These are phyloP conservation scores for Zoanthus sansibaricus DNA, from an alignment of 92 coral and sea anemone species.

Conservation along the genomic window DNA sequence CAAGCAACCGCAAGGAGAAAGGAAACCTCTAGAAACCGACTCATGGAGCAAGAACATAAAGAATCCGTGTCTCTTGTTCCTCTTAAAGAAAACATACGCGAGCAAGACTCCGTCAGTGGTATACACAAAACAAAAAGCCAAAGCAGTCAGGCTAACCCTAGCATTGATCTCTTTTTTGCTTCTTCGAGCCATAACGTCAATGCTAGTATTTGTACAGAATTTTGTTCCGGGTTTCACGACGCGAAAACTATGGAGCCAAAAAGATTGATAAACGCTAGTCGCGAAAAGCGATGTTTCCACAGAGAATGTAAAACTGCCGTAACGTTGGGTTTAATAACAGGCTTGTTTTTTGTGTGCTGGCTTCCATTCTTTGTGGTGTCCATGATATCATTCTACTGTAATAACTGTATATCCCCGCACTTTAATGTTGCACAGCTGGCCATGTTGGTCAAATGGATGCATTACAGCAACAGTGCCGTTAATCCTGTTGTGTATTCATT, in stretches of 20 bases:
- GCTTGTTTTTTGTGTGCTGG: constrained; percentile 43
- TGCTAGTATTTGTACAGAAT: background rate
- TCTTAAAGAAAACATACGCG: background rate
- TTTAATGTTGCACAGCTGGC: constrained; percentile 24
- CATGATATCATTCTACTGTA: constrained; percentile 48
- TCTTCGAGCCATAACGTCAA: background rate
- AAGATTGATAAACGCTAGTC: background rate
- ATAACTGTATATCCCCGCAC: constrained; percentile 12
- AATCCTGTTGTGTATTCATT: constrained; percentile 39
- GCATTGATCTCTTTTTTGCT: no score
- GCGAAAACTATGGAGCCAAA: background rate
- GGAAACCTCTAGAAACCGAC: background rate
- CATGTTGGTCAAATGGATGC: constrained; percentile 45
- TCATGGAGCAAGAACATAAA: background rate
- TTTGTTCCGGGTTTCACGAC: background rate
- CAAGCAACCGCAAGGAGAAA: background rate
- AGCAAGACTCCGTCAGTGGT: background rate
- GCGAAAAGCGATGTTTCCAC: background rate
- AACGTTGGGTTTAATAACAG: constrained; percentile 34
- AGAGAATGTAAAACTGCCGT: constrained; percentile 39
- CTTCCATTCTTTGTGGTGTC: constrained; percentile 36
- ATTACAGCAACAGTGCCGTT: constrained; percentile 32
- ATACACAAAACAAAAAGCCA: no score
- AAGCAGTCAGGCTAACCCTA: background rate
- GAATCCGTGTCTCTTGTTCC: constrained; percentile 11